Conservation (phyloP, 2,797 vertebrate species). For the Danio albolineatus region DNA sequence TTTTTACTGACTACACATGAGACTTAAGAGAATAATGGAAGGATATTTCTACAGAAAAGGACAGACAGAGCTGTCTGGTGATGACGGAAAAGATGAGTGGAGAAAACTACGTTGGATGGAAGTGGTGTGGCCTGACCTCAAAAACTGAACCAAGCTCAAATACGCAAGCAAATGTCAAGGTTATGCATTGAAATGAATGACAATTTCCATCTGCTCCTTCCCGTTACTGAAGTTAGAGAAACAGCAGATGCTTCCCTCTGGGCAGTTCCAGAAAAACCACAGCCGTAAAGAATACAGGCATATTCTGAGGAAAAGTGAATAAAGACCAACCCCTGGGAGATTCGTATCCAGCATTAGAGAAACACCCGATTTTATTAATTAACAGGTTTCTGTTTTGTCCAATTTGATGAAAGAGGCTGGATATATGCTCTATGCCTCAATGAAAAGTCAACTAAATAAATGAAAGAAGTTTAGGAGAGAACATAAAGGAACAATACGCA, state of each 20-base stretch:
- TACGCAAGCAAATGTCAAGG: neutral
- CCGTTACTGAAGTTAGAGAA: neutral
- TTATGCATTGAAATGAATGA: neutral
- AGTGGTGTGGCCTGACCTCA: neutral
- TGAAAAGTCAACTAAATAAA: too few species aligned
- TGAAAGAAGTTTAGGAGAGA: too few species aligned
- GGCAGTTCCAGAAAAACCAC: neutral
- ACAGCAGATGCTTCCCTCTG: neutral
- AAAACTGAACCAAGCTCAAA: neutral
- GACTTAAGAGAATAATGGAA: too few species aligned
- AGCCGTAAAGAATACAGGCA: neutral
- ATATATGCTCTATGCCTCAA: too few species aligned
- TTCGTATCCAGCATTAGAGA: too few species aligned
- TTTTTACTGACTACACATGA: neutral
- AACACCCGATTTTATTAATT: too few species aligned
- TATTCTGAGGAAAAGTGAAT: neutral
- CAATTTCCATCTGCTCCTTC: slow-evolving; percentile 8
- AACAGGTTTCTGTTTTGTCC: too few species aligned
- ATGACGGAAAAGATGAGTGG: neutral
- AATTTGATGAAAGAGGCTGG: too few species aligned
- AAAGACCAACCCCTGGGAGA: too few species aligned
- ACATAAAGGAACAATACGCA: too few species aligned
- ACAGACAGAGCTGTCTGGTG: neutral
- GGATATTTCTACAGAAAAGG: neutral
- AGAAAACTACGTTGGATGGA: neutral